Evolutionary conservation across 2,888 invertebrate genomes (phyloP), one percentile per base, ranked within the genome.

Genomic region (Odontocolon sp.): DNA sequence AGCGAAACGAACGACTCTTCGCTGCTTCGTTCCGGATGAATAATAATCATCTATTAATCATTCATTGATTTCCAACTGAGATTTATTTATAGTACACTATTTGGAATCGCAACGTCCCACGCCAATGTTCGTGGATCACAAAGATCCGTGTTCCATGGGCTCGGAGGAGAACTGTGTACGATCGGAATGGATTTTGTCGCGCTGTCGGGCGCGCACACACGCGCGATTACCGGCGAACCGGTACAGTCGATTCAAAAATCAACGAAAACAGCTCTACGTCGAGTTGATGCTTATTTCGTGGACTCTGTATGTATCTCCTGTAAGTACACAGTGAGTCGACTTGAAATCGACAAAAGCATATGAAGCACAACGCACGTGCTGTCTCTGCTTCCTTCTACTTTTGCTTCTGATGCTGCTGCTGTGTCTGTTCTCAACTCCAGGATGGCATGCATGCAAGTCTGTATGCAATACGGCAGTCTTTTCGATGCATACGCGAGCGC

Each of bases 141-240:
- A 63, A 57, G 56, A 64, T 57, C 50, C 69, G 63, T 57, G 68
- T 61, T 72, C 56, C 38, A 28, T 42, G 36, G 6, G 36, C 64
- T 33, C 26, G 63, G 14, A 57, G 47, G 40, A 40, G 50, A 33
- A 33, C 31, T 56, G 67, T 63, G 28, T 66, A 45, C 31, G 64
- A 69, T 69, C 57, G 31, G 61, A 61, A 67, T 67, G 73, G 61
- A 73, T 72, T 78, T 71, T 78, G 77, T 75, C 77, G 74, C 77
- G 69, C 77, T 72, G 59, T 45, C 33, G 3, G 9, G 9, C 50
- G 28, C 70, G 31, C 50, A 40, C 50, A 38, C 68, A 71, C 79
- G 77, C 72, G 72, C 77, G 78, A 81, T 81, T 81, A 79, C 76
- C 71, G 67, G 78, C 78, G 85, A 84, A 87, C 87, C 64, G 72